Base-by-base conservation (phyloP, 2,888 invertebrate genomes). In the Dusona sp. region DNA sequence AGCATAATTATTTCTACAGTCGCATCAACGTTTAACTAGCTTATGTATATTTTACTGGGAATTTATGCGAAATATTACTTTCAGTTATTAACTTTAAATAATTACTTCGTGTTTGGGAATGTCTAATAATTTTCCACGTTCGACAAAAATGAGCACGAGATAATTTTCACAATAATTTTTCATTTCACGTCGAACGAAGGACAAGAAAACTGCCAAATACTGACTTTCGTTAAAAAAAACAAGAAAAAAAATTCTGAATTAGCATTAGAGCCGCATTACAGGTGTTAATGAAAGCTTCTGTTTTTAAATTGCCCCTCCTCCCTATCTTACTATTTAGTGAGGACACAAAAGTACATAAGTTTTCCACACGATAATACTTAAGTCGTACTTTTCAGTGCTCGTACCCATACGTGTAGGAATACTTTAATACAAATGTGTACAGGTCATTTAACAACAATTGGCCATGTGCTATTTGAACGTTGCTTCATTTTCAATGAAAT, bases 331-430 rank as follows among this genome's bases (percentile, higher is more conserved):
- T 54, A 48, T 48, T 77, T 70, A 70, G 29, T 68, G 64, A 73
- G 75, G 72, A 79, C 73, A 77, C 72, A 73, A 51, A 38, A 42
- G 73, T 77, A 72, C 81, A 77, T 85, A 61, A 64, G 64, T 77
- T 70, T 72, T 70, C 16, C 84, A 80, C 83, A 79, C 81, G 85
- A 88, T 78, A 85, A 74, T 82, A 61, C 82, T 72, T 73, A 75
- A 81, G 57, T 22, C 22, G 57, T 57, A 68, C 68, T 51, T 25
- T 51, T 51, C 19, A n/a, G 36, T 48, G 25, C 29, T 16, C 70
- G 19, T 9, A 19, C 33, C 13, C 70, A 29, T 25, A 48, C 25
- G 48, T n/a, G 45, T 33, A 19, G 16, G 42, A 38, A 25, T 45
- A 11, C 22, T 61, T 42, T 2, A 42, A 29, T 16, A 29, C 16